Evolutionary conservation across 2,888 invertebrate genomes (phyloP).

Genomic region (Folsomia candida): DNA sequence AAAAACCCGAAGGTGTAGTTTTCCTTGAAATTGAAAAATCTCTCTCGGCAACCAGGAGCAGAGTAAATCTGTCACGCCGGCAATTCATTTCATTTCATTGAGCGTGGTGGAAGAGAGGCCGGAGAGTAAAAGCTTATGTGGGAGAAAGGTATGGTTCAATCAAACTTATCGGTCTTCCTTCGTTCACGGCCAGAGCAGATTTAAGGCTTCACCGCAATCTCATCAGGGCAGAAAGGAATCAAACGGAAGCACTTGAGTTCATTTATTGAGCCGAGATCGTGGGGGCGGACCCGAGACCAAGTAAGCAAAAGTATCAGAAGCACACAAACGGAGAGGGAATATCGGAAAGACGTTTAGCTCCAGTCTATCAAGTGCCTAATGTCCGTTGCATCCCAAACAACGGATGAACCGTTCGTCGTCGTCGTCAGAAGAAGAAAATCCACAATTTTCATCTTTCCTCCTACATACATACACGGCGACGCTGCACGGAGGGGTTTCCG

Average conservation of each 20-base stretch:
- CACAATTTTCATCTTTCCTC: slow-evolving; percentile 10
- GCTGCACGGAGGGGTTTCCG: no score
- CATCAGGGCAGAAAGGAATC: neutral
- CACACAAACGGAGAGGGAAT: neutral
- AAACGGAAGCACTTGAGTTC: neutral
- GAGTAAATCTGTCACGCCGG: no score
- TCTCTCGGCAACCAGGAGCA: no score
- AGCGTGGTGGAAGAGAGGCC: no score
- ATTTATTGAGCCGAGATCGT: neutral
- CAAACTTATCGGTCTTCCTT: neutral
- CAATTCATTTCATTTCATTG: no score
- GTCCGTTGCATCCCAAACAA: slow-evolving; percentile 2
- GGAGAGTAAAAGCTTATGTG: no score
- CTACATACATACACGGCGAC: neutral
- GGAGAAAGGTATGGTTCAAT: neutral
- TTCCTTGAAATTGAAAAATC: no score
- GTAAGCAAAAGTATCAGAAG: neutral
- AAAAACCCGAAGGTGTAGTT: no score
- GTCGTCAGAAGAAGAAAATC: neutral
- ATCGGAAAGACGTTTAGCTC: neutral
- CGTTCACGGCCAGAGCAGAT: neutral
- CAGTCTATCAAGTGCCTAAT: slow-evolving; percentile 4
- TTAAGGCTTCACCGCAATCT: neutral
- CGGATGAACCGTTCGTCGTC: neutral
- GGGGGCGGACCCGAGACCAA: neutral